A percentile compares a stretch with the other conserved stretches of the same genome.
Conservation (phyloP, 2,888 invertebrate species). For the Pelosia muscerda region DNA sequence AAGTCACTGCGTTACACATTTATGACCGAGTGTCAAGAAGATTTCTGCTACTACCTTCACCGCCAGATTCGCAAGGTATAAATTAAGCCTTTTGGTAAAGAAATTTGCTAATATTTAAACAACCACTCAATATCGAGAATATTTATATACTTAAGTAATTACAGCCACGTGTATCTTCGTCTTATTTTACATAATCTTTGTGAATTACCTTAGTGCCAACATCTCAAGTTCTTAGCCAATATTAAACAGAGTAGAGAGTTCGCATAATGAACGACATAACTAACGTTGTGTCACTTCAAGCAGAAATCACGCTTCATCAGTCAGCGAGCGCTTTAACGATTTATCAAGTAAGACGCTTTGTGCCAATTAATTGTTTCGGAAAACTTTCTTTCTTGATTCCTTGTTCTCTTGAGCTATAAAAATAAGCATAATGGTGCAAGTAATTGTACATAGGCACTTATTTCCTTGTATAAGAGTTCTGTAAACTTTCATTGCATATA, state of each 20-base stretch:
- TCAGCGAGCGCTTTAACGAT: slow-evolving; percentile 27
- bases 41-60: too few species aligned
- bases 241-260: slow-evolving; percentile 22
- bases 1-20: too few species aligned
- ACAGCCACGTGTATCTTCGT: neutral
- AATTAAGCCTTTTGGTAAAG: too few species aligned
- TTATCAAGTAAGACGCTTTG: slow-evolving; percentile 22
- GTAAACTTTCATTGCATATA: neutral
- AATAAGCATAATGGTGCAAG: neutral
- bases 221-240: neutral
- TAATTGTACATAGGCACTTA: neutral
- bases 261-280: slow-evolving; percentile 32
- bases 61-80: too few species aligned
- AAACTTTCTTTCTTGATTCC: slow-evolving; percentile 9
- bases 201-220: neutral
- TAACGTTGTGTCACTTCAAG: slow-evolving; percentile 38
- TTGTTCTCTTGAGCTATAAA: neutral
- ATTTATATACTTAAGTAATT: neutral
- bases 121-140: neutral
- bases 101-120: too few species aligned
- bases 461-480: neutral
- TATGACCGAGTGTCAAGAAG: too few species aligned
- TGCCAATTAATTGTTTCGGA: slow-evolving; percentile 19
- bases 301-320: slow-evolving; percentile 50
- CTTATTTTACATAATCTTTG: neutral